Evolutionary conservation across 2,113 vertebrate species (phyloP), one percentile per base, ranked within the genome.

Genomic region (Atrichornis clamosus): DNA sequence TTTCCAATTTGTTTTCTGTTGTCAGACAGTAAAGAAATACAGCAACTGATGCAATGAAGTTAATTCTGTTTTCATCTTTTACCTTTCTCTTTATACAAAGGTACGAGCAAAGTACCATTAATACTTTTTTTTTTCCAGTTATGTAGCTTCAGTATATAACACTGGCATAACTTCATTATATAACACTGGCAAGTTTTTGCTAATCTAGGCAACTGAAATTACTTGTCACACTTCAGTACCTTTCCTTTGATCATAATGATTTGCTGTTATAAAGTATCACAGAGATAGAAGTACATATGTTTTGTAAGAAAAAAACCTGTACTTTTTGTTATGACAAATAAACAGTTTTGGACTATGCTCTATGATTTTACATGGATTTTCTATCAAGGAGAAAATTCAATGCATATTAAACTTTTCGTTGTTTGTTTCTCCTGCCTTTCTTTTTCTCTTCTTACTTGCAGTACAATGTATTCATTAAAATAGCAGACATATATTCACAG

Each of bases 1-100:
- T 97, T 89, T 32, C 35, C 32, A 56, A 88, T 94, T 89, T 28
- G 2, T 83, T 95, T 95, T 68, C 70, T 89, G 15, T 86, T 88
- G n/a, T 81, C 37, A 84, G 15, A 55, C 11, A 79, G 26, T 50
- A 69, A 86, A 78, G 60, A 81, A 76, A 77, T 70, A 37, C 12
- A 91, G 22, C 26, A 59, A 86, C 19, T 30, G 21, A 9, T 53
- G 20, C 17, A 47, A 76, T 41, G 35, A 56, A 20, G 32, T 86
- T 15, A 77, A 58, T 41, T 72, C 15, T 69, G 27, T 60, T 85
- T 82, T 87, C 13, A 13, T 62, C 28, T 15, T 53, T 88, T 63
- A 49, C 21, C 28, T 87, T 69, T 92, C 11, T 20, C 15, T 83
- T 63, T 58, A 17, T 67, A 53, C 15, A 74, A 15, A 53, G 9